Evolutionary conservation across 2,888 invertebrate genomes (phyloP).

Genomic region (Dorcus parallelipipedus): DNA sequence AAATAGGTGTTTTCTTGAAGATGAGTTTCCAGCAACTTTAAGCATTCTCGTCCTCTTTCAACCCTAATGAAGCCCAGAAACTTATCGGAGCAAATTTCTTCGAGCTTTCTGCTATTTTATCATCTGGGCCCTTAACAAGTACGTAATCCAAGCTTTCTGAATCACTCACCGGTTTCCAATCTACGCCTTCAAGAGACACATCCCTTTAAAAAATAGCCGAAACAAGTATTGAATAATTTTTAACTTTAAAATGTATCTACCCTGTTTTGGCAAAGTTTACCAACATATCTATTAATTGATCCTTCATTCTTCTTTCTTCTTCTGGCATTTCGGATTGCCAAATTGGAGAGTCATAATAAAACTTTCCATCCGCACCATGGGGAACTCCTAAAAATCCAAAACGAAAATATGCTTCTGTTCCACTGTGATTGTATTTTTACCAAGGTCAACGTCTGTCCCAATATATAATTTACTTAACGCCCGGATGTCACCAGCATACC

Average conservation of each 20-base stretch:
- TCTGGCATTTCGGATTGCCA: background rate
- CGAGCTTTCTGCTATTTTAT: constrained; percentile 10
- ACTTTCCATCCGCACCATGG: constrained; percentile 8
- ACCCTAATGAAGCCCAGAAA: constrained; percentile 14
- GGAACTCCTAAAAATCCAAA: constrained; percentile 3
- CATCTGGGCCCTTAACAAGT: constrained; percentile 11
- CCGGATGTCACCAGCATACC: background rate
- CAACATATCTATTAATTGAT: constrained; percentile 7
- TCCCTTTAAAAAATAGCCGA: constrained; percentile 1
- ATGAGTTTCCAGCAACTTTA: background rate
- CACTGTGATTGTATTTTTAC: too few relatives aligned
- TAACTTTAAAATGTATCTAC: background rate
- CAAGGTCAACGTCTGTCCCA: too few relatives aligned
- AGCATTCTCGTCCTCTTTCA: constrained; percentile 15
- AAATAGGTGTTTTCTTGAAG: background rate
- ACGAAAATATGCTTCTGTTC: background rate
- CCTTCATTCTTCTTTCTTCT: constrained; percentile 10
- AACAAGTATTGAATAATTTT: background rate
- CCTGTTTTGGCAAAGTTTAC: constrained; percentile 11
- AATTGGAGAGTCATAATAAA: constrained; percentile 5
- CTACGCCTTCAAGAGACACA: constrained; percentile 1
- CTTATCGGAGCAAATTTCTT: constrained; percentile 8
- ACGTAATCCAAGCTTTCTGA: constrained; percentile 13
- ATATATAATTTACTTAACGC: too few relatives aligned
- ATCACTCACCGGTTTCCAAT: constrained; percentile 9